Evolutionary conservation across 2,888 invertebrate species (phyloP).

Genomic region (Troides helena): DNA sequence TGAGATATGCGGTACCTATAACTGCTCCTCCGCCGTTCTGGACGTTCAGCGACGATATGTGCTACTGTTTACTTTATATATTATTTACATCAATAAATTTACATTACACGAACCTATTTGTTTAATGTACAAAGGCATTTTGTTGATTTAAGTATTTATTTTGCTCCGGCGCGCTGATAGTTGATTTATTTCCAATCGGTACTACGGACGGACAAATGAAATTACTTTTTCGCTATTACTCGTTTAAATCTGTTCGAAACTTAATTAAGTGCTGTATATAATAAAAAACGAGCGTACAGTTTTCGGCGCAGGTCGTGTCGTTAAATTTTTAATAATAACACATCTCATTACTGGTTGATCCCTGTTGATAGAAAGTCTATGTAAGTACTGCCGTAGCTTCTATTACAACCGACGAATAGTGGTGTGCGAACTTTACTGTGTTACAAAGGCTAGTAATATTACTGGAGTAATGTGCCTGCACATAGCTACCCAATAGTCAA

Average conservation of each 20-base stretch:
- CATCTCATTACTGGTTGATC: too few relatives aligned
- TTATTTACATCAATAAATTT: constrained; percentile 10
- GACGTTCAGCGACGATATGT: too few relatives aligned
- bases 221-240: constrained; percentile 28
- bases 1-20: too few relatives aligned
- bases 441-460: too few relatives aligned
- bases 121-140: constrained; percentile 11
- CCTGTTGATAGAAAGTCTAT: too few relatives aligned
- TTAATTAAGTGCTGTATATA: constrained; percentile 17
- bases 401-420: too few relatives aligned
- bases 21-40: too few relatives aligned
- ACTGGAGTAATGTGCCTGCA: too few relatives aligned
- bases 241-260: constrained; percentile 23
- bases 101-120: constrained; percentile 19
- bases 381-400: too few relatives aligned
- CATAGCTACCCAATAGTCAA: too few relatives aligned
- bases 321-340: too few relatives aligned
- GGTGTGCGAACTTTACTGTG: too few relatives aligned
- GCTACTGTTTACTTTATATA: neutral
- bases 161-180: constrained; percentile 13
- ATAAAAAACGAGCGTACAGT: neutral
- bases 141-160: constrained; percentile 24
- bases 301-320: neutral
- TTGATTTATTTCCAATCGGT: constrained; percentile 29
- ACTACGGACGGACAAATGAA: constrained; percentile 21